Percentiles rank a stretch among this genome's conserved stretches.
Conservation (phyloP, 2,888 invertebrate species). For the Drosophila buzzatii region DNA sequence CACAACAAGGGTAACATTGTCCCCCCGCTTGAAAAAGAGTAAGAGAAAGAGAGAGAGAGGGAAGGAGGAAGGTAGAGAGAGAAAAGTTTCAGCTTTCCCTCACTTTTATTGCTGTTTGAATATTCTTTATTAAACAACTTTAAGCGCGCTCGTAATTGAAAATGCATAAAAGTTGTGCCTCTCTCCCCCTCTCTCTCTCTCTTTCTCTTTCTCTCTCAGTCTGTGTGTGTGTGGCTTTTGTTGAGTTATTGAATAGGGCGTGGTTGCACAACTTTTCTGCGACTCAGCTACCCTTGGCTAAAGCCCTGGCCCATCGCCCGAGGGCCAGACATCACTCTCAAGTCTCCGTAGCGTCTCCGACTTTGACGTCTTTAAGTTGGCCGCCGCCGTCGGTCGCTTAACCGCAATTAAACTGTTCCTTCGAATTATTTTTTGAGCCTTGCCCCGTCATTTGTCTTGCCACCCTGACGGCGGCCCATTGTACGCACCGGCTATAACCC, state of each 20-base stretch:
- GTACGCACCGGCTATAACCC: slow-evolving; percentile 1
- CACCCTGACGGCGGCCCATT: slow-evolving; percentile 39
- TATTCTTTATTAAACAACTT: slow-evolving; percentile 52
- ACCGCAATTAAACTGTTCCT: slow-evolving; percentile 75
- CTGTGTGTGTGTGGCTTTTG: slow-evolving; percentile 50
- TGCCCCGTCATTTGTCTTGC: slow-evolving; percentile 76
- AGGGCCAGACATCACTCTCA: slow-evolving; percentile 43
- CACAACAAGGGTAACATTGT: slow-evolving; percentile 76
- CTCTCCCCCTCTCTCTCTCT: neutral
- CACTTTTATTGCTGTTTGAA: slow-evolving; percentile 37
- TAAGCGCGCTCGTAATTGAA: slow-evolving; percentile 68
- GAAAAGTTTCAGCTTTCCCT: slow-evolving; percentile 30
- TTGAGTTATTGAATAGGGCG: slow-evolving; percentile 77
- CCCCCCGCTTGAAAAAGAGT: slow-evolving; percentile 16
- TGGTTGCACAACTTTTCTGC: slow-evolving; percentile 52
- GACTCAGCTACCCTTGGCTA: slow-evolving; percentile 46
- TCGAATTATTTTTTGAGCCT: slow-evolving; percentile 64
- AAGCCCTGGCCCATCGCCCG: slow-evolving; percentile 24
- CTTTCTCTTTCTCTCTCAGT: neutral
- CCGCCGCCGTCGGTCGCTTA: slow-evolving; percentile 50
- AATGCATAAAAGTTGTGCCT: slow-evolving; percentile 66
- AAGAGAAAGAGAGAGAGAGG: slow-evolving; percentile 10
- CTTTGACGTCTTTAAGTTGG: slow-evolving; percentile 52
- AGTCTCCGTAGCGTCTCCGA: slow-evolving; percentile 4
- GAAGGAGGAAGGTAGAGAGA: slow-evolving; percentile 11